A percentile compares a stretch with the other conserved stretches of the same genome.
These are phyloP conservation scores for Chaetodon trifasciatus DNA, from an alignment of 2,797 vertebrate genomes.

Conservation along the genomic window DNA sequence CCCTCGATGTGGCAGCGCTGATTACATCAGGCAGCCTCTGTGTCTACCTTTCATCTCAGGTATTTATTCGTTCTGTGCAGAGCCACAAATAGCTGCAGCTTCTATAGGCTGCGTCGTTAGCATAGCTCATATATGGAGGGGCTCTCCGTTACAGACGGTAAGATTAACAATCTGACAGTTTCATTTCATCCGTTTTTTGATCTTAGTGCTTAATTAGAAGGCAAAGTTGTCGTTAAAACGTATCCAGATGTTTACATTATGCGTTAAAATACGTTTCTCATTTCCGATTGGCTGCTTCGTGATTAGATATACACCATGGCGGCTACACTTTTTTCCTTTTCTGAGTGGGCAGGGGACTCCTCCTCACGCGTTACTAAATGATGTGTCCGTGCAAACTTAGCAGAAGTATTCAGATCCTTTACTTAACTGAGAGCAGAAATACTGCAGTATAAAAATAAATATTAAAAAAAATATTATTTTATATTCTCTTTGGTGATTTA, in stretches of 20 bases:
- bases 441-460: not conserved
- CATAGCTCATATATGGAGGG: conserved; percentile 53
- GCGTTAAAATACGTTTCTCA: conserved; percentile 28
- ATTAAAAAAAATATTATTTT: not conserved
- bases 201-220: conserved; percentile 33
- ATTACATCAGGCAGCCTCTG: conserved; percentile 80
- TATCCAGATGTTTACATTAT: conserved; percentile 29
- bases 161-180: conserved; percentile 54
- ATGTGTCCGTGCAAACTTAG: conserved; percentile 1
- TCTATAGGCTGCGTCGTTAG: conserved; percentile 66
- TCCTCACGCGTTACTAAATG: not conserved
- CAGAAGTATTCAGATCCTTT: not conserved
- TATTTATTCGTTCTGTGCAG: conserved; percentile 80
- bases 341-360: conserved; percentile 20
- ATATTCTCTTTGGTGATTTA: not conserved
- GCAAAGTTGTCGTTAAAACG: conserved; percentile 18
- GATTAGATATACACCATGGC: conserved; percentile 24
- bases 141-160: conserved; percentile 60
- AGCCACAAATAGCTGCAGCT: conserved; percentile 82
- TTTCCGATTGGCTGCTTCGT: conserved; percentile 37
- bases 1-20: conserved; percentile 79
- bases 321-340: not conserved
- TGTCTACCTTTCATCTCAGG: conserved; percentile 85
- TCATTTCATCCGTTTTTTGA: conserved; percentile 46
- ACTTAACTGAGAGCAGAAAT: not conserved